Conservation (phyloP, 2,888 invertebrate species). For the Automeris io region DNA sequence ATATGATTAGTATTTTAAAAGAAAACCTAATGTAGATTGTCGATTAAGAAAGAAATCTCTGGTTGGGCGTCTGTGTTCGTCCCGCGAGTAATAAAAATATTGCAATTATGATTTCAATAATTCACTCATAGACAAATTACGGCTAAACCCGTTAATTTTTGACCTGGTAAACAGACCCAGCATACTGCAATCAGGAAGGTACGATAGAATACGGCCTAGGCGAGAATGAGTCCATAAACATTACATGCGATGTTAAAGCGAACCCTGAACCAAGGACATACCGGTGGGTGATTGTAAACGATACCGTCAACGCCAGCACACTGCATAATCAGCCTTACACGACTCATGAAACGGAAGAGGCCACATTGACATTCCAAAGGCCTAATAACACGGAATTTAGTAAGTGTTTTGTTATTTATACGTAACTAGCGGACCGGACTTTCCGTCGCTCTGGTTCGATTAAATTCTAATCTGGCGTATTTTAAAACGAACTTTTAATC, state of each 20-base stretch:
- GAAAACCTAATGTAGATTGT: too few species aligned
- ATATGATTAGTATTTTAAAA: too few species aligned
- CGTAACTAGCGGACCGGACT: too few species aligned
- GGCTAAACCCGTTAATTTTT: too few species aligned
- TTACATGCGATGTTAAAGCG: slow-evolving; percentile 51
- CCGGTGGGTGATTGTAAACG: slow-evolving; percentile 53
- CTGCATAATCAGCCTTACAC: slow-evolving; percentile 31
- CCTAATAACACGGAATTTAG: slow-evolving; percentile 49
- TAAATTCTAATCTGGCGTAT: too few species aligned
- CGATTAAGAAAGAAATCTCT: too few species aligned
- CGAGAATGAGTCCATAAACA: slow-evolving; percentile 48
- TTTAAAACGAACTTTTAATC: too few species aligned
- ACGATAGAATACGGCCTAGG: slow-evolving; percentile 50
- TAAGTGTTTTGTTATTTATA: slow-evolving; percentile 32
- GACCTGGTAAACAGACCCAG: slow-evolving; percentile 42
- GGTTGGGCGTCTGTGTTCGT: too few species aligned
- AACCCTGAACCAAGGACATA: slow-evolving; percentile 48
- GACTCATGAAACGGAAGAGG: slow-evolving; percentile 35
- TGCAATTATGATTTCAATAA: too few species aligned
- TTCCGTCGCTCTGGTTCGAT: too few species aligned
- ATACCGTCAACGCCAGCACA: slow-evolving; percentile 33
- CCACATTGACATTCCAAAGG: slow-evolving; percentile 41
- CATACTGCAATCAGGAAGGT: slow-evolving; percentile 47
- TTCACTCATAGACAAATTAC: too few species aligned
- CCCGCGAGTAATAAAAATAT: too few species aligned